Conservation (phyloP, 1,140 invertebrate genomes). For the Glossosoma conforme region DNA sequence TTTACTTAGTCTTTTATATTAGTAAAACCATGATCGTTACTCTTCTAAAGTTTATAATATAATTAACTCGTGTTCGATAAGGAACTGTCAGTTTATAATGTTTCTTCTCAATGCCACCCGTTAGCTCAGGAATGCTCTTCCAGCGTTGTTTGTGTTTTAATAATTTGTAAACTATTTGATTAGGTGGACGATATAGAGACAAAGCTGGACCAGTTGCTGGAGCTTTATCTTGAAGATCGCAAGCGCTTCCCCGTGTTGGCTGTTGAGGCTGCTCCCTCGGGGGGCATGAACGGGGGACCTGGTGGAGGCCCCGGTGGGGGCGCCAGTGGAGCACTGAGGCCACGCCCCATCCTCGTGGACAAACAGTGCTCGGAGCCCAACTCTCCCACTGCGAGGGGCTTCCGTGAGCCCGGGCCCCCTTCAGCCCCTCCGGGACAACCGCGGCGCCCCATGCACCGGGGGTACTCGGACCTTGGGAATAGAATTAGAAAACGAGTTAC, state of each 20-base stretch:
- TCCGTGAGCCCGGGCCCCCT: slow-evolving; percentile 37
- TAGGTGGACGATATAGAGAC: slow-evolving; percentile 91
- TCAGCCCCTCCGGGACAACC: slow-evolving; percentile 38
- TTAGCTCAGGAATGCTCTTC: too few species aligned
- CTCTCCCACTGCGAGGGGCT: slow-evolving; percentile 57
- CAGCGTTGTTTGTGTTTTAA: background rate
- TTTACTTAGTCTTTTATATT: too few species aligned
- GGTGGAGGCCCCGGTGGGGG: slow-evolving; percentile 30
- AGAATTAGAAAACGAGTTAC: slow-evolving; percentile 80
- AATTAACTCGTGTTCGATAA: too few species aligned
- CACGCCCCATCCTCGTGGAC: slow-evolving; percentile 63
- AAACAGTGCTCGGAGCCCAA: slow-evolving; percentile 76
- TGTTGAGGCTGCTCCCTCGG: slow-evolving; percentile 43
- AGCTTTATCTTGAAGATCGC: slow-evolving; percentile 88
- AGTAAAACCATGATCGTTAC: too few species aligned
- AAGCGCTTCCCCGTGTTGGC: slow-evolving; percentile 52
- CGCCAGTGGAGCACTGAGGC: slow-evolving; percentile 34
- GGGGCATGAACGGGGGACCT: slow-evolving; percentile 25
- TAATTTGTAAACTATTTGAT: too few species aligned
- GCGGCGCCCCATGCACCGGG: slow-evolving; percentile 63
- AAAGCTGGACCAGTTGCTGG: slow-evolving; percentile 89
- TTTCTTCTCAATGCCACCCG: too few species aligned
- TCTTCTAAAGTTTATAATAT: too few species aligned
- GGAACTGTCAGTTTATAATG: too few species aligned
- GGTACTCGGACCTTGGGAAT: slow-evolving; percentile 74